Base-by-base conservation (phyloP, 2,888 invertebrate genomes). In the Palloptera scutellata region DNA sequence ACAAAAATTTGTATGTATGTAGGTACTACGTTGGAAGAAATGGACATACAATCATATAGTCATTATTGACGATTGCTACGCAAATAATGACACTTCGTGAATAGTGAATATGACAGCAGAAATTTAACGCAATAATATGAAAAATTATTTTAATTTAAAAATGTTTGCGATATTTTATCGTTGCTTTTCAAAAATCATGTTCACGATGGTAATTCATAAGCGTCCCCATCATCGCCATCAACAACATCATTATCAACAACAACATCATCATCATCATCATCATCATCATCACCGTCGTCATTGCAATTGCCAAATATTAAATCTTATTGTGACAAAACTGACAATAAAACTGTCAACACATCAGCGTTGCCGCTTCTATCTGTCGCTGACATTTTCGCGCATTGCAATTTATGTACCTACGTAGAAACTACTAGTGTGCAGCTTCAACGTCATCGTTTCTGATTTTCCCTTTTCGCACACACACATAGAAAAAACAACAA, bases 321-420 rank as follows among this genome's bases (percentile, higher is more conserved):
- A 81, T 80, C 74, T 75, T 77, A 78, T 78, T 79, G 80, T 78
- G 76, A 76, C 78, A 79, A 78, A 70, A 45, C 72, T 78, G 80
- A 75, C 79, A 81, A 81, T 81, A 80, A 79, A 81, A 79, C 77
- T 81, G 78, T 77, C 78, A 79, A 77, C 75, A 74, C 76, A 77
- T 73, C 54, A 55, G 30, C 30, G 6, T 30, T 30, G 30, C 30
- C 30, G 13, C 17, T 19, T 19, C 5, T 20, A 20, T 30, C 41
- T 55, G 55, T 60, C 54, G 19, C 53, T 64, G 64, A 55, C 48
- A 57, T 57, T 40, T 61, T 57, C 41, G 40, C 52, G 20, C 54
- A 59, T 57, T 59, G 42, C 53, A 42, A n/a, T 54, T 60, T 17
- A 17, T 12, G 17, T 12, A 19, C 13, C 17, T 45, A 60, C 40